These are phyloP conservation scores for Perizoma affinitatum DNA, from an alignment of 2,888 invertebrate species.

Conservation along the genomic window DNA sequence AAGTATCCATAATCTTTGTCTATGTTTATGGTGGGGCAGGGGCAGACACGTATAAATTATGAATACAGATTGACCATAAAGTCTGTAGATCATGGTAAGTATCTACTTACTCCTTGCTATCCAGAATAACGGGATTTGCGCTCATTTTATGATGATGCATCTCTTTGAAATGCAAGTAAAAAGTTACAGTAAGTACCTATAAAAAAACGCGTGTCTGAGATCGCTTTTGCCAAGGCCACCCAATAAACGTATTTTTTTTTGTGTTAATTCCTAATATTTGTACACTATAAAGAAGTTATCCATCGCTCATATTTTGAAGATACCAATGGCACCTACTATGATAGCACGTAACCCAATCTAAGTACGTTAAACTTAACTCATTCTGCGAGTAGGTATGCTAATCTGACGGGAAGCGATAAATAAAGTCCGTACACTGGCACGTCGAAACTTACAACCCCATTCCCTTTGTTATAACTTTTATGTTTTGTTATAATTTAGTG, in stretches of 20 bases:
- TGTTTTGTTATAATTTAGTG: conserved; percentile 57
- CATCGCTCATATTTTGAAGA: not conserved
- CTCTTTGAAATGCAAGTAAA: conserved; percentile 2
- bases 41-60: conserved; percentile 21
- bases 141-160: conserved; percentile 3
- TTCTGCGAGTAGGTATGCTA: conserved; percentile 48
- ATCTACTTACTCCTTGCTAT: conserved; percentile 13
- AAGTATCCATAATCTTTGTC: conserved; percentile 50
- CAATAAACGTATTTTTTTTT: too few species aligned
- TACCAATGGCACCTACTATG: conserved; percentile 1
- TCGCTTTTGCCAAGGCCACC: too few species aligned
- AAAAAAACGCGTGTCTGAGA: too few species aligned
- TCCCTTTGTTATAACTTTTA: conserved; percentile 61
- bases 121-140: conserved; percentile 3
- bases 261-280: too few species aligned
- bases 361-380: conserved; percentile 28
- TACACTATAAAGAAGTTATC: too few species aligned
- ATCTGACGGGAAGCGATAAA: conserved; percentile 63
- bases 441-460: conserved; percentile 54
- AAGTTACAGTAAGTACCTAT: too few species aligned
- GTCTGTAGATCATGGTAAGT: conserved; percentile 13
- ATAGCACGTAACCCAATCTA: conserved; percentile 21
- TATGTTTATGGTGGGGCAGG: conserved; percentile 49
- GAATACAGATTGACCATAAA: conserved; percentile 12
- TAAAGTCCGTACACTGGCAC: conserved; percentile 50